These are phyloP conservation scores for Podotricha telesiphe DNA, from an alignment of 2,888 invertebrate genomes.

Conservation along the genomic window DNA sequence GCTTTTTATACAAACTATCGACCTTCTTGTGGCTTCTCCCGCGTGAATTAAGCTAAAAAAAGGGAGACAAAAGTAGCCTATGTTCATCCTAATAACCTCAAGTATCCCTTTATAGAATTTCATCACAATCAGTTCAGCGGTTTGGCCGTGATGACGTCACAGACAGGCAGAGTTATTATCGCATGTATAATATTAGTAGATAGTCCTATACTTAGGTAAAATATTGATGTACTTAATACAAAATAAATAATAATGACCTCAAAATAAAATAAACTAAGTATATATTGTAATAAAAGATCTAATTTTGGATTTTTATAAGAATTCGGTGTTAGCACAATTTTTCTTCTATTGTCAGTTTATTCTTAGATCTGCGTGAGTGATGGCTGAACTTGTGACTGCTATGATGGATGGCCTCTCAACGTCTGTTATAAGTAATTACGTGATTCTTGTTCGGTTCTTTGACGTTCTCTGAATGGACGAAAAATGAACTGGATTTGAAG, in stretches of 20 bases:
- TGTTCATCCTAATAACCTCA: too few relatives aligned
- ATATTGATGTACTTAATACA: neutral
- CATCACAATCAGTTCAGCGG: too few relatives aligned
- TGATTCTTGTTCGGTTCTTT: constrained; percentile 19
- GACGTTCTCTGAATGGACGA: constrained; percentile 3
- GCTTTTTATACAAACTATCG: too few relatives aligned
- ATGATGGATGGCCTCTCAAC: constrained; percentile 30
- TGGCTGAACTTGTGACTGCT: constrained; percentile 26
- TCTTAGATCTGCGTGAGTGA: constrained; percentile 31
- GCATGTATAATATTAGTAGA: too few relatives aligned
- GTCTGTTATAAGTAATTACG: constrained; percentile 30
- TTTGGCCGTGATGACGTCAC: too few relatives aligned
- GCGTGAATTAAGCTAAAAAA: too few relatives aligned
- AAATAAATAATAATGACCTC: neutral
- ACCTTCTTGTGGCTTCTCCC: too few relatives aligned
- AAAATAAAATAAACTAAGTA: neutral
- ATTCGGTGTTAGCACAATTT: constrained; percentile 9
- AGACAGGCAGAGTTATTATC: too few relatives aligned
- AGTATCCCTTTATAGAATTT: too few relatives aligned
- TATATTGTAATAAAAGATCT: neutral
- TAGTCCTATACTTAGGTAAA: too few relatives aligned
- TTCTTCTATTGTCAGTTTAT: constrained; percentile 18
- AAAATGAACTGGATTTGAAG: neutral
- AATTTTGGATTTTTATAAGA: neutral
- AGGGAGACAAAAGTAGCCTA: too few relatives aligned